A percentile compares a stretch with the other conserved stretches of the same genome.
Evolutionary conservation across 1,140 invertebrate species (phyloP).

Genomic region (Listronotus bonariensis): DNA sequence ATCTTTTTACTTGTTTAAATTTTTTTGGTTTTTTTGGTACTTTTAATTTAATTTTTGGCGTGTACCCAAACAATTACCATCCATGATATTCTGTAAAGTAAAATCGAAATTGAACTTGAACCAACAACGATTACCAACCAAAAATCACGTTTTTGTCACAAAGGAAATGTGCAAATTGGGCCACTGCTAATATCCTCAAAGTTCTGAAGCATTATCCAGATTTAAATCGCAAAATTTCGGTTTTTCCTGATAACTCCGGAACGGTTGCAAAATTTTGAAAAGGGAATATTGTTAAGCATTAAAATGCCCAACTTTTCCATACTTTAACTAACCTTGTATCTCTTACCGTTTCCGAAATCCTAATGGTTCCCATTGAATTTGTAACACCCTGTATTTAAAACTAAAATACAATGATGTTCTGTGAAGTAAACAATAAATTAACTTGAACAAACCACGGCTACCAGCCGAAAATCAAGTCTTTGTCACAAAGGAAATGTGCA

Average conservation of each 20-base stretch:
- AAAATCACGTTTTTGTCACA: constrained; percentile 33
- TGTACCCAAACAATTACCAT: no score
- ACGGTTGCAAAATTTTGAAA: no score
- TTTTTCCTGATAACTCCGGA: no score
- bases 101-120: constrained; percentile 28
- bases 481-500: constrained; percentile 25
- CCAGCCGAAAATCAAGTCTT: constrained; percentile 33
- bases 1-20: no score
- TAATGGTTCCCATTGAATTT: no score
- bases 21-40: no score
- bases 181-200: constrained; percentile 42
- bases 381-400: no score
- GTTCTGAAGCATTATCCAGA: constrained; percentile 41
- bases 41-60: no score
- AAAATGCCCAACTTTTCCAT: no score
- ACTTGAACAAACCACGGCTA: constrained; percentile 27
- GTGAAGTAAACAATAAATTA: constrained; percentile 31
- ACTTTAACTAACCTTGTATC: no score
- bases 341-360: no score
- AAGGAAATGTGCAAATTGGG: constrained; percentile 28
- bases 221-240: constrained; percentile 32
- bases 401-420: neutral
- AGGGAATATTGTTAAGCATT: no score
- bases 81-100: constrained; percentile 7
- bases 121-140: constrained; percentile 25